Percentiles rank a stretch among this genome's conserved stretches.
These are phyloP conservation scores for Glyptemys insculpta DNA, from an alignment of 2,797 vertebrate species.

Conservation along the genomic window DNA sequence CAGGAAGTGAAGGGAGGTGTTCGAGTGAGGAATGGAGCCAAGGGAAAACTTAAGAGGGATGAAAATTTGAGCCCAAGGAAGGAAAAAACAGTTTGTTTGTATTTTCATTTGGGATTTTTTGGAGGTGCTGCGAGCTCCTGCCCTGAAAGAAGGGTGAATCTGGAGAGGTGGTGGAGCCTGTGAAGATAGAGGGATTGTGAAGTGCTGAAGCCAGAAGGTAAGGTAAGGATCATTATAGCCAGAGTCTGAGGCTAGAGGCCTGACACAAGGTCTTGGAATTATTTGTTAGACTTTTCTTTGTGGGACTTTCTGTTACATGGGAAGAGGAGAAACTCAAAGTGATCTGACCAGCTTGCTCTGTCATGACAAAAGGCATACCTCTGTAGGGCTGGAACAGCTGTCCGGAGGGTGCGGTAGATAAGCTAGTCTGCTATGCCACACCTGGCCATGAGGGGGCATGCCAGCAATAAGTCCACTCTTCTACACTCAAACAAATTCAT, in stretches of 20 bases:
- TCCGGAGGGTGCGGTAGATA: background rate
- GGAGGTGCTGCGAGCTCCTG: background rate
- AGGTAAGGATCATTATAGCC: background rate
- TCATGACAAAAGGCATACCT: no score
- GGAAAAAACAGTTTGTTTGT: background rate
- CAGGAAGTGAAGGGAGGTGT: background rate
- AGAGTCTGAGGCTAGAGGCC: background rate
- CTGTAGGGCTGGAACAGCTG: no score
- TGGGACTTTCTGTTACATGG: background rate
- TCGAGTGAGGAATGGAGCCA: background rate
- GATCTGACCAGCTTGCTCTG: background rate
- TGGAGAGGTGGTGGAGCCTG: background rate
- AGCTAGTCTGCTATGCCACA: background rate
- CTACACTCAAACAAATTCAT: background rate
- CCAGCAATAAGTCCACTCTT: background rate
- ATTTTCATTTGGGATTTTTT: background rate
- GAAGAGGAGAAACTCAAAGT: background rate
- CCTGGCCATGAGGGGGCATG: no score
- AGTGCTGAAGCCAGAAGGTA: background rate
- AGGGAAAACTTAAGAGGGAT: background rate
- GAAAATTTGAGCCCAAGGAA: background rate
- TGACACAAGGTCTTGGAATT: background rate
- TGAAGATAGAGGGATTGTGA: background rate
- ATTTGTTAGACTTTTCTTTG: no score
- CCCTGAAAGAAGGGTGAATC: background rate